Conservation (phyloP, 2,113 vertebrate species). For the Rousettus leschenaultii region DNA sequence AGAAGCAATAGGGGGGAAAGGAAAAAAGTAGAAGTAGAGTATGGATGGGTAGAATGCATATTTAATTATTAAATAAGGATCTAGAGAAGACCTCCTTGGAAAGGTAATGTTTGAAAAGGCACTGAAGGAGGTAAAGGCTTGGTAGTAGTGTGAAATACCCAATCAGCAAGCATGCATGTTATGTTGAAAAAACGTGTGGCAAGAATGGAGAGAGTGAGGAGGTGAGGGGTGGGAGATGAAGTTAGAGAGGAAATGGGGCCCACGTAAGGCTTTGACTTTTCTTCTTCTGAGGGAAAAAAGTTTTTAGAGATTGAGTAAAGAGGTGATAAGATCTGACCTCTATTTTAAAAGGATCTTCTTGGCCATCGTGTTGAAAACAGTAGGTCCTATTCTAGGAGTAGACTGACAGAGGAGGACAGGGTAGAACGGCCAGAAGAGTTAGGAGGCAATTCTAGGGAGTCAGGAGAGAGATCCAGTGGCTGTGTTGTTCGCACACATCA, state of each 20-base stretch:
- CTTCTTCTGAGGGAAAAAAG: not conserved
- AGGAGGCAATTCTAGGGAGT: not conserved
- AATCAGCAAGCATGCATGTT: not conserved
- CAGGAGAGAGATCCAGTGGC: not conserved
- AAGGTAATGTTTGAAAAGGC: not conserved
- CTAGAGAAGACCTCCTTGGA: not conserved
- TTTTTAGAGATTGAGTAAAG: not conserved
- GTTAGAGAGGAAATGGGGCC: not conserved
- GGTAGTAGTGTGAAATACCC: not conserved
- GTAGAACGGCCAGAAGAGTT: not conserved
- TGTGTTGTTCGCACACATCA: not conserved
- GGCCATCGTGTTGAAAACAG: not conserved
- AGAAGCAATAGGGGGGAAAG: not conserved
- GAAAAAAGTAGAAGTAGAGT: rapidly evolving
- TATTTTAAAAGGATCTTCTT: not conserved
- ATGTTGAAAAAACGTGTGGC: not conserved
- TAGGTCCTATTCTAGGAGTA: not conserved
- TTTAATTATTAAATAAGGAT: not conserved
- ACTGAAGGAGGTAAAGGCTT: not conserved
- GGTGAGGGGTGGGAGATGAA: not conserved
- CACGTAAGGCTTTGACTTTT: not conserved
- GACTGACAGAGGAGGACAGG: not conserved
- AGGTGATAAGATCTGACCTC: not conserved
- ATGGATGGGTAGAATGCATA: not conserved
- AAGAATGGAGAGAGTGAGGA: not conserved